Base-by-base conservation (phyloP, 2,113 vertebrate species). In the Ranitomeya variabilis region DNA sequence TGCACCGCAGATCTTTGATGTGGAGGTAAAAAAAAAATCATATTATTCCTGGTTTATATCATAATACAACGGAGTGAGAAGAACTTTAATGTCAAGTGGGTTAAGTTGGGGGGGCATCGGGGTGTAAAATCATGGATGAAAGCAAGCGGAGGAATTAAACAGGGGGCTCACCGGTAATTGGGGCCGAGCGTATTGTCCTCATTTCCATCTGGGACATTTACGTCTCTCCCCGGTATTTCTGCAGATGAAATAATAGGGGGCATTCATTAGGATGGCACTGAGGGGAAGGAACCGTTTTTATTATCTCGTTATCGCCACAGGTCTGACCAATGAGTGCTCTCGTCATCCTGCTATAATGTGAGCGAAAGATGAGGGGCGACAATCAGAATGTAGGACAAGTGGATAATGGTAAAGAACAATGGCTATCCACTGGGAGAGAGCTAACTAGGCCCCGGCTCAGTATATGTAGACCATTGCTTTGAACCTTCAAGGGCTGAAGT, bases 11-110 rank as follows among this genome's bases (percentile, higher is more conserved):
- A 79, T 78, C 81, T 89, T 89, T 89, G 81, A 89, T 83, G 87
- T 89, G 14, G 60, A n/a, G 85, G 26, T 7, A 85, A 64, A 86
- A 86, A 86, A 87, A 79, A 86, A 52, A 16, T 83, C 12, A 16
- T 79, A 89, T 85, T 84, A 89, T 84, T 83, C 54, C 71, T 83
- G 71, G 79, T 82, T 62, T 82, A 82, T 83, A 83, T 73, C 60
- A 79, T 64, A 71, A 57, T 57, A 80, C 37, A 74, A 87, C 18
- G 23, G 21, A 57, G 71, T 66, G 62, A 80, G 86, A 57, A 88
- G 26, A 81, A 88, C 80, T 62, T 83, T 45, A 66, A 79, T 86
- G 31, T 11, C 37, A 83, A 83, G 62, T 76, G 66, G 87, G 87
- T 88, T 88, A 83, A 83, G 69, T 83, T 88, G 54, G 71, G 80